Base-by-base conservation (phyloP, 2,113 vertebrate genomes). In the Microcebus lehilahytsara region DNA sequence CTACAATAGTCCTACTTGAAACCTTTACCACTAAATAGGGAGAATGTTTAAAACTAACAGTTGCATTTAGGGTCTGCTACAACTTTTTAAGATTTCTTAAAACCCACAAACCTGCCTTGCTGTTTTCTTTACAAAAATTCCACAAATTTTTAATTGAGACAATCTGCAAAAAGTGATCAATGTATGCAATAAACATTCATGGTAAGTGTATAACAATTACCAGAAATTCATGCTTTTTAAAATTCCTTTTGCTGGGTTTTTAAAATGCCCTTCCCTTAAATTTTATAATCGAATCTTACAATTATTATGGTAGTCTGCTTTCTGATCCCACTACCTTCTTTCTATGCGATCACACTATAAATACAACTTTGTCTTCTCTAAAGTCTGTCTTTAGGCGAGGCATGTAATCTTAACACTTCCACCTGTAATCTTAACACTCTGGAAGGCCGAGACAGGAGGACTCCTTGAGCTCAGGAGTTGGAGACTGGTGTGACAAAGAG, bases 1-100 rank as follows among this genome's bases (percentile, higher is more conserved):
- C 80, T 91, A 95, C 49, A 93, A 12, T 66, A 37, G 3, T 89
- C 60, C 86, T 30, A 88, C 27, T 66, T 91, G 69, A 97, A 95
- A 97, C 80, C 37, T 71, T 66, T 60, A 37, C 66, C 34, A 91
- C 25, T 40, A 81, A 96, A 93, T 9, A 71, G n/a, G 56, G 96
- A 72, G 19, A 74, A 62, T 77, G 17, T 46, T 85, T 37, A 87
- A 75, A 90, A 89, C 58, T 23, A 81, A 91, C 25, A 22, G 6
- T 5, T 88, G 32, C 6, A 95, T 80, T 34, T 23, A 66, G 16
- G 9, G 14, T 37, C 72, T 49, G 32, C 19, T 60, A 32, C 14
- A 84, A 74, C 46, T 79, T 93, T 74, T 56, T n/a, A 96, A 91
- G 60, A 83, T 67, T 80, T 94, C 34, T 83, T 83, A 89, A 5